Evolutionary conservation across 1,140 invertebrate genomes (phyloP).

Genomic region (Lucilia sericata): DNA sequence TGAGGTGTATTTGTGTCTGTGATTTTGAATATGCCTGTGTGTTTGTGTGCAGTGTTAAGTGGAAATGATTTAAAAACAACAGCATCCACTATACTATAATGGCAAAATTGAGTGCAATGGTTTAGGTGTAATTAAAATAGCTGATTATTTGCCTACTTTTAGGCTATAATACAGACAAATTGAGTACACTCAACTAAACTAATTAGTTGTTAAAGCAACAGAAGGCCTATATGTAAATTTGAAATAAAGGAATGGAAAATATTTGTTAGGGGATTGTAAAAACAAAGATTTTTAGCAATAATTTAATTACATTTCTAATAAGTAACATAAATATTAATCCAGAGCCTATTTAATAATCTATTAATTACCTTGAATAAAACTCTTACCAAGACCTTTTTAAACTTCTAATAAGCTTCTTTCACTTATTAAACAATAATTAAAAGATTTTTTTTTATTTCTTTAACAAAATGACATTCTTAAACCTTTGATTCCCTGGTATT

Average conservation of each 20-base stretch:
- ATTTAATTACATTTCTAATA: too few species aligned
- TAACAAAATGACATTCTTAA: not conserved
- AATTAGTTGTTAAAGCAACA: constrained; percentile 55
- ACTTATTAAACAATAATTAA: constrained; percentile 7
- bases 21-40: not conserved
- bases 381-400: not conserved
- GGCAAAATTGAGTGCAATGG: constrained; percentile 41
- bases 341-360: too few species aligned
- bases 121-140: constrained; percentile 40
- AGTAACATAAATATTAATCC: too few species aligned
- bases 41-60: not conserved
- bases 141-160: constrained; percentile 53
- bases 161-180: constrained; percentile 45
- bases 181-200: constrained; percentile 49
- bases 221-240: too few species aligned
- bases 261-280: too few species aligned
- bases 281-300: too few species aligned
- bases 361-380: not conserved
- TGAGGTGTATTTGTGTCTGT: not conserved
- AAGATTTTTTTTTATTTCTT: not conserved
- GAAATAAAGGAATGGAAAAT: too few species aligned
- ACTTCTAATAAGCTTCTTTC: not conserved
- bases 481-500: not conserved
- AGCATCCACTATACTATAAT: not conserved
- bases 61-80: constrained; percentile 6